Evolutionary conservation across 2,797 vertebrate species (phyloP), one percentile per base, ranked within the genome.

Genomic region (Siniperca undulata): DNA sequence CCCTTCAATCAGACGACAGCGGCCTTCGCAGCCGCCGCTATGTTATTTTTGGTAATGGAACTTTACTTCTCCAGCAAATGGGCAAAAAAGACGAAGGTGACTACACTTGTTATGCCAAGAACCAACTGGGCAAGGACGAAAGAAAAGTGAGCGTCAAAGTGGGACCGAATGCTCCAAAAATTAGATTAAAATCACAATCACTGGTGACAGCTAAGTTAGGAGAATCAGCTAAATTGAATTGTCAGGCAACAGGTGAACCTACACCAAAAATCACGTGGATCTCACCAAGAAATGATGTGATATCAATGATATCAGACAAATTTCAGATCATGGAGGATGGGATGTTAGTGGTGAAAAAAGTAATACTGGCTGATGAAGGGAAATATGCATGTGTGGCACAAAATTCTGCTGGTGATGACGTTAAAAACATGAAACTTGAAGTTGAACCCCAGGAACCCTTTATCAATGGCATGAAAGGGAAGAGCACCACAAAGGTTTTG

Each of bases 91-190:
- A 97, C 20, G 96, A 97, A 80, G 96, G 96, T 0, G 95, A 97
- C 88, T 97, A 97, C 78, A 96, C 95, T 22, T 97, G 96, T 74
- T 94, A 95, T 24, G 96, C 96, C 22, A 95, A 95, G 69, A 97
- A 97, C 81, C 94, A 95, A 80, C 89, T 96, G 13, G 96, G 96
- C 52, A 95, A 94, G 83, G 96, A 96, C 17, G 95, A 96, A 85
- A 95, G 92, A 91, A 96, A 94, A 88, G 91, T 96, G 17, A 96
- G 87, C 2, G 90, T 97, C 40, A 94, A 86, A 85, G 93, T 97
- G 53, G 91, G 89, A 55, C 92, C 93, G 8, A 93, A 94, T 58
- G 89, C 91, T 82, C 95, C 95, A 7, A 90, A 78, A 65, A 95
- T 95, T 77, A 75, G 40, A 64, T 91, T 75, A 1, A 95, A 94